Evolutionary conservation across 1,140 invertebrate genomes (phyloP), one percentile per base, ranked within the genome.

Genomic region (Pseudomyrmex gracilis): DNA sequence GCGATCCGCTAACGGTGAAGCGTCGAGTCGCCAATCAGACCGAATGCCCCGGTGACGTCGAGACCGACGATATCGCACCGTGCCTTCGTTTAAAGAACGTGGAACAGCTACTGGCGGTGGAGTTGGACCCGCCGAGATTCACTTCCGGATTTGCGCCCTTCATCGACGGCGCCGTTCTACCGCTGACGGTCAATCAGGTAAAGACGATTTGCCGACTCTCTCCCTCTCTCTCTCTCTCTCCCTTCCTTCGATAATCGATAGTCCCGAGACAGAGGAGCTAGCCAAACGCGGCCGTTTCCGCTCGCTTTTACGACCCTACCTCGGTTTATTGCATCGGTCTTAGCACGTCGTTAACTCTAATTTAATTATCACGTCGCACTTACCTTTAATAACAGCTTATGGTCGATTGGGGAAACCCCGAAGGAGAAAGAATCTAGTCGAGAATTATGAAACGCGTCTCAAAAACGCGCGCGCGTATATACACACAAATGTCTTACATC

Each of bases 91-190:
- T 96, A 83, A 96, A 96, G 87, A 96, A 95, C 51, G 95, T 98
- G 13, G 94, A 96, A 13, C 96, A 97, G 68, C 95, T 98, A 53
- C 94, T 98, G 20, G 95, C 96, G 22, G 96, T 97, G 7, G 95
- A 96, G 83, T 94, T 98, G 22, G 96, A 97, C 85, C 96, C 97
- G 51, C 98, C 98, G 1, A 95, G 96, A 85, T 98, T 98, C 92
- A 95, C 98, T 17, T 97, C 97, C 17, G 97, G 97, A 13, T 98
- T 98, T 90, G 98, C 98, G 15, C 98, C 98, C 3, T 98, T 98
- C 90, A 96, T 98, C 80, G 98, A 98, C 93, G 97, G 97, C 17
- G 97, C 97, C 34, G 97, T 97, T 82, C 95, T 97, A 83, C 94
- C 93, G 0, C 87, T 86, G 20, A 88, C 90, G 47, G 70, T 88